Conservation (phyloP, 2,888 invertebrate species). For the Gerris lacustris region DNA sequence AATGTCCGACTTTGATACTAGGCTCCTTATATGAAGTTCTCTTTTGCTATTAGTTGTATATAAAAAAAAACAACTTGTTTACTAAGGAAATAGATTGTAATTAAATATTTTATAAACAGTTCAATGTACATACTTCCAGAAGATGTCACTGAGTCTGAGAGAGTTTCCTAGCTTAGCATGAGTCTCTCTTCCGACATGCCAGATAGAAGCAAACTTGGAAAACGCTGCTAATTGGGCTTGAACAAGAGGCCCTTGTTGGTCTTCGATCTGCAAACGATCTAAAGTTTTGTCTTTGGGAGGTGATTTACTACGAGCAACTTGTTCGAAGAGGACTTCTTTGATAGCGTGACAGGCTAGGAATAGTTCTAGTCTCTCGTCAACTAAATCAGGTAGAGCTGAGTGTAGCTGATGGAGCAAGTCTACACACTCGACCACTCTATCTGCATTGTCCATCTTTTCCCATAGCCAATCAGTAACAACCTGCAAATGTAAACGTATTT, state of each 20-base stretch:
- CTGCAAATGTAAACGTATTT: conserved; percentile 35
- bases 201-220: conserved; percentile 53
- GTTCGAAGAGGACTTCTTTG: neutral
- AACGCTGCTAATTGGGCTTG: conserved; percentile 42
- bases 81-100: too few species aligned
- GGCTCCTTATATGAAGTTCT: too few species aligned
- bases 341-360: neutral
- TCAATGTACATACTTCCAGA: conserved; percentile 43
- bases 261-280: conserved; percentile 1
- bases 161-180: conserved; percentile 37
- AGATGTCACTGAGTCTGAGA: conserved; percentile 34
- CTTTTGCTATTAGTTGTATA: too few species aligned
- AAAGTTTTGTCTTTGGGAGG: neutral
- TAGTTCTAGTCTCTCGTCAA: neutral
- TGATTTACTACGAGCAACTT: neutral
- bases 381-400: conserved; percentile 17
- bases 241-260: conserved; percentile 27
- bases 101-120: too few species aligned
- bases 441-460: conserved; percentile 51
- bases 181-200: conserved; percentile 62
- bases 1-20: too few species aligned
- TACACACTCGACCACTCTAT: conserved; percentile 49
- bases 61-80: too few species aligned
- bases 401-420: conserved; percentile 66
- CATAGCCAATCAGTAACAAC: conserved; percentile 56